Evolutionary conservation across 2,888 invertebrate genomes (phyloP).

Genomic region (Tetranychus piercei): DNA sequence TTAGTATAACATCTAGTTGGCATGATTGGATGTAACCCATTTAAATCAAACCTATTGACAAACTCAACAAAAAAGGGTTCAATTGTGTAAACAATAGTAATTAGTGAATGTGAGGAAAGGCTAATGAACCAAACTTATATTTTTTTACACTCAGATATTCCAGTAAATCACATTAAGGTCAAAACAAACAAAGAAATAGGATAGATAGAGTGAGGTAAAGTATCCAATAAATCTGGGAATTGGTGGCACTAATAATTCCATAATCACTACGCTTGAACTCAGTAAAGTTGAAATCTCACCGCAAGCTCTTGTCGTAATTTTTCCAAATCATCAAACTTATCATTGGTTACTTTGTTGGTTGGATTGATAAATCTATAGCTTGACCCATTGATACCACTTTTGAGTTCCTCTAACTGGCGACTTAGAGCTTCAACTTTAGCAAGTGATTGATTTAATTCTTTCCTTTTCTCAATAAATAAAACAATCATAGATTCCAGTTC

Average conservation of each 20-base stretch:
- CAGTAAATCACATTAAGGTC: too few species aligned
- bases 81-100: too few species aligned
- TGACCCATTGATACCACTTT: conserved; percentile 35
- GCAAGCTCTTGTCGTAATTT: conserved; percentile 75
- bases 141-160: background rate
- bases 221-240: too few species aligned
- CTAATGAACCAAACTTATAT: too few species aligned
- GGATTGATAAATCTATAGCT: conserved; percentile 23
- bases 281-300: conserved; percentile 40
- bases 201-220: too few species aligned
- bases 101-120: background rate
- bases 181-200: too few species aligned
- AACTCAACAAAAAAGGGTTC: too few species aligned
- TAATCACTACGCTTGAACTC: too few species aligned
- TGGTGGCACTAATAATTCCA: too few species aligned
- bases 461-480: conserved; percentile 90
- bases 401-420: conserved; percentile 73
- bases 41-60: too few species aligned
- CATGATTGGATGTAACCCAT: too few species aligned
- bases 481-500: conserved; percentile 90
- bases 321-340: conserved; percentile 71
- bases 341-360: conserved; percentile 34
- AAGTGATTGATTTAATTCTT: conserved; percentile 86
- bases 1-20: too few species aligned
- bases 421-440: conserved; percentile 91